Evolutionary conservation across 2,797 vertebrate species (phyloP).

Genomic region (Notamacropus eugenii): DNA sequence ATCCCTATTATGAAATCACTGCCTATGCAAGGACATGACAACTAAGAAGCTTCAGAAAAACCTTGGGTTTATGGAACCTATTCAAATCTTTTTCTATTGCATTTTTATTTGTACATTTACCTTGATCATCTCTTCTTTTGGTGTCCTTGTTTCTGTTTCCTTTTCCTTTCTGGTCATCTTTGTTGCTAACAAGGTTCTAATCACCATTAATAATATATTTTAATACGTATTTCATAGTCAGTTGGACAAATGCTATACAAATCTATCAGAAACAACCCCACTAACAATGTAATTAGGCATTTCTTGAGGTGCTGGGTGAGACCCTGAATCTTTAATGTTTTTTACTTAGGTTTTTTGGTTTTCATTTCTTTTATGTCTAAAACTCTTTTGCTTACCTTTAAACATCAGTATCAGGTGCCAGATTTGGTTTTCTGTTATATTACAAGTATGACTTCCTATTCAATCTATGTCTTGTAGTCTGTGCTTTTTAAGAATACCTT

Average conservation of each 20-base stretch:
- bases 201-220: neutral
- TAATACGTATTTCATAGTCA: neutral
- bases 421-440: slow-evolving; percentile 32
- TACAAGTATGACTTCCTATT: slow-evolving; percentile 20
- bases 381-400: slow-evolving; percentile 18
- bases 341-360: neutral
- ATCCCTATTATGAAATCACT: slow-evolving; percentile 1
- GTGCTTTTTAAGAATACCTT: neutral
- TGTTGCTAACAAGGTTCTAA: slow-evolving; percentile 22
- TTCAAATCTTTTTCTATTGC: neutral
- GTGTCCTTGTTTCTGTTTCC: neutral
- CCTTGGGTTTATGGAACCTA: no score
- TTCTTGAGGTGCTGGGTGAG: no score
- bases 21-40: neutral
- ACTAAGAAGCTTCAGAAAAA: neutral
- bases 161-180: neutral
- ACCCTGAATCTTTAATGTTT: neutral
- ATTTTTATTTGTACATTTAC: neutral
- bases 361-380: neutral
- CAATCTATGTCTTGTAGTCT: slow-evolving; percentile 22
- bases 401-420: slow-evolving; percentile 52
- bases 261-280: no score
- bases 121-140: slow-evolving; percentile 14
- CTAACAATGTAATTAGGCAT: no score
- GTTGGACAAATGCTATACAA: neutral